Evolutionary conservation across 2,888 invertebrate genomes (phyloP).

Genomic region (Zhengitettix transpicula): DNA sequence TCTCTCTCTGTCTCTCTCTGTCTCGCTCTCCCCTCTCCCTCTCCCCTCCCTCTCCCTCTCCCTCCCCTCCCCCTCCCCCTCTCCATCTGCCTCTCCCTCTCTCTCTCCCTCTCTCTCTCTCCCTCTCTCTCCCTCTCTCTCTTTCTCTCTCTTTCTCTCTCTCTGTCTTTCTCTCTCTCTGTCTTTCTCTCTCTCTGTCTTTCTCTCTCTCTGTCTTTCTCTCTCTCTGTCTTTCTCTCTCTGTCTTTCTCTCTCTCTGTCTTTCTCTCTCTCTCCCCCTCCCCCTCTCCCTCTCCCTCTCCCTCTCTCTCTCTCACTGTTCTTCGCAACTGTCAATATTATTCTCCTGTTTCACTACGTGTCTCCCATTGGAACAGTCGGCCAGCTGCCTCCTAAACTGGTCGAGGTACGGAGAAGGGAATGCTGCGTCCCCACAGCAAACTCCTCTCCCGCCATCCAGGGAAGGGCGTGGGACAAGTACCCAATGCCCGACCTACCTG

Average conservation of each 20-base stretch:
- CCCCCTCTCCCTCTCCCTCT: background rate
- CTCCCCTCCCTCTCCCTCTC: background rate
- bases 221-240: constrained; percentile 1
- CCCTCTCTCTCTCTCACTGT: background rate
- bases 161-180: background rate
- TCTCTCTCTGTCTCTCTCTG: too few relatives aligned
- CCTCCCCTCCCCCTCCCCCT: background rate
- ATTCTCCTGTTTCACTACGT: background rate
- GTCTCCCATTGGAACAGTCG: too few relatives aligned
- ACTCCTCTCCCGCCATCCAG: too few relatives aligned
- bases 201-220: background rate
- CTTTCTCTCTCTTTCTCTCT: background rate
- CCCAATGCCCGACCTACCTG: too few relatives aligned
- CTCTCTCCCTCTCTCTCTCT: background rate
- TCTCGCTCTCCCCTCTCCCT: background rate
- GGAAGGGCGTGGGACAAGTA: too few relatives aligned
- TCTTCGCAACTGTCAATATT: background rate
- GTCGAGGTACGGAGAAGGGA: too few relatives aligned
- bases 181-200: background rate
- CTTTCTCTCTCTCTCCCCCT: background rate
- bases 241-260: background rate
- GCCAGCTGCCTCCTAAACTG: too few relatives aligned
- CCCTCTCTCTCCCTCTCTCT: background rate
- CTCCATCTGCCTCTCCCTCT: background rate
- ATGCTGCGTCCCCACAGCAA: too few relatives aligned